Percentiles rank a stretch among this genome's conserved stretches.
phyloP scores from a whole-genome alignment of 2,888 invertebrate species.

The Agrotis segetum region DNA sequence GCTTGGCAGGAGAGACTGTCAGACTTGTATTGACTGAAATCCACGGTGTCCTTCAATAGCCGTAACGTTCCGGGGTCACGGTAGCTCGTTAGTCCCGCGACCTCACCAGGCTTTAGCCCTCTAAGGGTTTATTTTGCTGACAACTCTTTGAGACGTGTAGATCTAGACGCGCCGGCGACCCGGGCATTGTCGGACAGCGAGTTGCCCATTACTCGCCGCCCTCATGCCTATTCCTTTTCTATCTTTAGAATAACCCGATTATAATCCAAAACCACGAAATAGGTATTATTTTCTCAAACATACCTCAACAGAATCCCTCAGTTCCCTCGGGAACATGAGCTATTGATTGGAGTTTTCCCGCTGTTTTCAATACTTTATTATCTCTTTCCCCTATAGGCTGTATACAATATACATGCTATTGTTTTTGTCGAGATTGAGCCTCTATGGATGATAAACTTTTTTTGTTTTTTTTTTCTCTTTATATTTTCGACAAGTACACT shows the following conservation, averaged over 20 bases:
- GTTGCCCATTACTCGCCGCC: no score
- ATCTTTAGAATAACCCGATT: conserved; percentile 15
- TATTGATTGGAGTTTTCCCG: conserved; percentile 84
- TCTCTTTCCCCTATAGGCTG: conserved; percentile 71
- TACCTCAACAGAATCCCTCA: conserved; percentile 40
- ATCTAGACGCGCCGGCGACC: no score
- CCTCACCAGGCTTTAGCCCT: no score
- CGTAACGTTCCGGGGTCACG: no score
- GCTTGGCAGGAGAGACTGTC: no score
- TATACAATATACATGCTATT: conserved; percentile 64
- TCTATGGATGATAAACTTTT: conserved; percentile 67
- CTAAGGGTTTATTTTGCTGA: no score
- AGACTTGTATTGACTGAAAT: no score
- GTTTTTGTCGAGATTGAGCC: conserved; percentile 73
- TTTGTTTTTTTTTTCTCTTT: conserved; percentile 51
- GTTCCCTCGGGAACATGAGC: conserved; percentile 75
- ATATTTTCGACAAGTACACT: conserved; percentile 53
- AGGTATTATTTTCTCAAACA: conserved; percentile 29
- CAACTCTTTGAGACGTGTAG: no score
- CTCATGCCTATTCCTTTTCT: background rate
- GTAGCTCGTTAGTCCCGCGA: no score
- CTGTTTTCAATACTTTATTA: conserved; percentile 85
- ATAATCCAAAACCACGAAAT: conserved; percentile 38
- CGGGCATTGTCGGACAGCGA: no score
- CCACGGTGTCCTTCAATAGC: no score